Evolutionary conservation across 53 echinoderm and acorn worm species (phyloP).

Genomic region (Echinarachnius parma): DNA sequence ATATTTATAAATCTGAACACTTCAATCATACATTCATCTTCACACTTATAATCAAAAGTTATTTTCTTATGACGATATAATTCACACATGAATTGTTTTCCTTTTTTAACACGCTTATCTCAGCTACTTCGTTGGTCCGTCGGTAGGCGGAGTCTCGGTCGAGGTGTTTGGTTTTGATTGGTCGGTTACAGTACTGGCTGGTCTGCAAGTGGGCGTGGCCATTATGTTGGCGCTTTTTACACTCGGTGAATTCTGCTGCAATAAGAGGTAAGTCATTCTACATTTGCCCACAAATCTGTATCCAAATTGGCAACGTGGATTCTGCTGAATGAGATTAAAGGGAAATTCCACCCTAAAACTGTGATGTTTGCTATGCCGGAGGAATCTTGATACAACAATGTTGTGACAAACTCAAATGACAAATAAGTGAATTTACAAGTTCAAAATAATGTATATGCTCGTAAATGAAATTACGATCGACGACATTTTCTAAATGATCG

Average conservation of each 20-base stretch:
- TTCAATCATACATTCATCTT: no score
- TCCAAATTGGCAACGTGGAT: background rate
- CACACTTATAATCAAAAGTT: no score
- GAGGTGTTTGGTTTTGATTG: slow-evolving; percentile 42
- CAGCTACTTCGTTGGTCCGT: slow-evolving; percentile 60
- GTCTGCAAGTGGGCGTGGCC: slow-evolving; percentile 34
- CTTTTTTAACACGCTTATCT: no score
- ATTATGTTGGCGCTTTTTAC: slow-evolving; percentile 46
- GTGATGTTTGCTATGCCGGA: background rate
- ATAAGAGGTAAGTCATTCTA: slow-evolving; percentile 18
- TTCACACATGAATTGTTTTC: no score
- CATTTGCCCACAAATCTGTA: background rate
- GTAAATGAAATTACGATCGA: no score
- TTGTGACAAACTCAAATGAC: no score
- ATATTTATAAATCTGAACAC: no score
- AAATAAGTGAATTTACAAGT: no score
- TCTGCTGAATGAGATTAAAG: background rate
- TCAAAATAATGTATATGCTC: no score
- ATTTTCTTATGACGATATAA: no score
- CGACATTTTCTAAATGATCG: no score
- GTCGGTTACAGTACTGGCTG: slow-evolving; percentile 48
- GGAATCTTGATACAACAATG: no score
- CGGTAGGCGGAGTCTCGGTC: slow-evolving; percentile 41
- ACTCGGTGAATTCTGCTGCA: slow-evolving; percentile 46
- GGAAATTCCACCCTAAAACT: background rate